Base-by-base conservation (phyloP, 2,113 vertebrate genomes). In the Ptyas mucosa region DNA sequence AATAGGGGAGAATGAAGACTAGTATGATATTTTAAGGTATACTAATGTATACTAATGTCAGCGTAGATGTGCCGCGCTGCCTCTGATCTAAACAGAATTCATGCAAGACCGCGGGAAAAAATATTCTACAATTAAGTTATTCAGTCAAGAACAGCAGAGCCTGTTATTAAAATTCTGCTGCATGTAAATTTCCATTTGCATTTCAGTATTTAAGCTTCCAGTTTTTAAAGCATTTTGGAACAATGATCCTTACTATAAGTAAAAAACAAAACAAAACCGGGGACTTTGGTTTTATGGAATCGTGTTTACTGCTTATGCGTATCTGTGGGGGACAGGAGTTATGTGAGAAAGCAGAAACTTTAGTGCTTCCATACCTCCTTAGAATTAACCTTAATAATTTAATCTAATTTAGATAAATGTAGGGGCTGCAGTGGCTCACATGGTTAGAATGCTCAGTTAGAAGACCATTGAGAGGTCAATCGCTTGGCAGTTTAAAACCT, bases 151-250 rank as follows among this genome's bases (percentile, higher is more conserved):
- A 92, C 39, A 39, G 49, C 43, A 87, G 58, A 87, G 61, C 23
- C 39, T 15, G 52, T 85, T 91, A 85, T 54, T 85, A 55, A 20
- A 91, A 55, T 12, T 55, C 52, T 23, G 21, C 9, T 86, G 26
- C 21, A 49, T 58, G 53, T 10, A 23, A 23, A 9, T 39, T 34
- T 34, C 85, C 43, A 21, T 61, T 61, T 87, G 43, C 58, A 15
- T n/a, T 18, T 91, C 23, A 21, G 15, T 87, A 3, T 58, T 58
- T 91, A 46, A 21, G 46, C 18, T 54, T 57, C 5, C 29, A 39
- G 23, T 91, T 34, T 91, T 91, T 5, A 85, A 85, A 85, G n/a
- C 34, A 91, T 52, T 85, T 75, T 55, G n/a, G 81, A 87, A 61
- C 23, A 87, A 43, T 11, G 39, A 53, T 81, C n/a, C n/a, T 85